Evolutionary conservation across 2,113 vertebrate species (phyloP).

Genomic region (Oncorhynchus tshawytscha): DNA sequence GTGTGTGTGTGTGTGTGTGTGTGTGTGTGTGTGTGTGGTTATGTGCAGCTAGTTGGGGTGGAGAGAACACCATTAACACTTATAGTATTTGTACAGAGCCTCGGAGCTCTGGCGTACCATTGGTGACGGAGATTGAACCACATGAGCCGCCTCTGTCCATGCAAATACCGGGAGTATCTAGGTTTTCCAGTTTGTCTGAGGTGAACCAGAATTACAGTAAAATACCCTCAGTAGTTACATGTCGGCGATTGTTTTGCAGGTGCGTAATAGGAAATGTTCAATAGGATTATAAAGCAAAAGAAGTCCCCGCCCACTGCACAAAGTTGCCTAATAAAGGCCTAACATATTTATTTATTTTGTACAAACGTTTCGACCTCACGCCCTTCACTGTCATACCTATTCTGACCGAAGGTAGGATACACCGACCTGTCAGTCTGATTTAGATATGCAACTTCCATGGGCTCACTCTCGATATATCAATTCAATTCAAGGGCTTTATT

Average conservation of each 20-base stretch:
- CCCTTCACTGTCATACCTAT: background rate
- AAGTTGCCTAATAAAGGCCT: too few relatives aligned
- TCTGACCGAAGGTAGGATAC: too few relatives aligned
- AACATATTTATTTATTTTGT: too few relatives aligned
- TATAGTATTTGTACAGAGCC: constrained; percentile 25
- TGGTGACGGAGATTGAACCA: constrained; percentile 30
- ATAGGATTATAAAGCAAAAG: too few relatives aligned
- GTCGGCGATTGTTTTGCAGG: too few relatives aligned
- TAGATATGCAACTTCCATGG: too few relatives aligned
- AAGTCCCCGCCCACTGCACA: too few relatives aligned
- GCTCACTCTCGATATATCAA: too few relatives aligned
- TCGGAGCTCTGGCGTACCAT: constrained; percentile 5
- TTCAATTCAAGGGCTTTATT: too few relatives aligned
- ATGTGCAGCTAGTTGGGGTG: background rate
- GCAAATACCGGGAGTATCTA: background rate
- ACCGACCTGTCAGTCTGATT: background rate
- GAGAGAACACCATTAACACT: constrained; percentile 1
- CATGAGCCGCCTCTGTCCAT: constrained; percentile 6
- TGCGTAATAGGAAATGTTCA: too few relatives aligned
- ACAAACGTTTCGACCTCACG: too few relatives aligned
- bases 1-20: too few relatives aligned
- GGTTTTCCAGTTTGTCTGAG: background rate
- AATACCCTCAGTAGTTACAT: background rate
- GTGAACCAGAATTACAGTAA: constrained; percentile 6
- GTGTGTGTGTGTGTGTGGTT: background rate